These are phyloP conservation scores for Passer domesticus DNA, from an alignment of 2,113 vertebrate species.

Conservation along the genomic window DNA sequence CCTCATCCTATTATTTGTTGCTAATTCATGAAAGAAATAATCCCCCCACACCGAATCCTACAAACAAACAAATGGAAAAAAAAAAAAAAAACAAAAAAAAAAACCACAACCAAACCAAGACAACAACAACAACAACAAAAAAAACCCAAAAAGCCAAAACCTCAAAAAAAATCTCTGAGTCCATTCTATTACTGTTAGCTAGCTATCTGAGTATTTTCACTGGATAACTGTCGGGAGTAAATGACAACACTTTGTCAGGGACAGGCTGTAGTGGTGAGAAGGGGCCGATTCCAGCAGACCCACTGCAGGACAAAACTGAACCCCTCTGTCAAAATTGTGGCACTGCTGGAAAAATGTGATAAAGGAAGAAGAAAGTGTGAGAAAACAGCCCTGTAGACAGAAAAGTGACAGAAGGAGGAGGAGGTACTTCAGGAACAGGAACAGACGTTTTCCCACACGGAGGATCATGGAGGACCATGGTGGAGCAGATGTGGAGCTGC, in stretches of 20 bases:
- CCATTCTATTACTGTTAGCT: not conserved
- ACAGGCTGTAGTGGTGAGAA: rapidly evolving
- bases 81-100: not conserved
- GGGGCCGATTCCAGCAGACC: rapidly evolving
- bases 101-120: not conserved
- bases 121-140: not conserved
- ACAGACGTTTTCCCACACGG: not conserved
- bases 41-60: rapidly evolving
- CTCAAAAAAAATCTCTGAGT: rapidly evolving
- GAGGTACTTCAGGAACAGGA: not conserved
- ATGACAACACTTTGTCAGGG: not conserved
- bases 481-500: not conserved
- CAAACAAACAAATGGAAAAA: not conserved
- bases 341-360: not conserved
- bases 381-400: not conserved
- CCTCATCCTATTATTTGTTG: not conserved
- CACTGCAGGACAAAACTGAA: not conserved
- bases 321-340: not conserved
- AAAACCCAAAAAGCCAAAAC: not conserved
- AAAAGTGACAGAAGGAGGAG: not conserved
- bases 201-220: not conserved
- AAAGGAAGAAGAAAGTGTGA: not conserved
- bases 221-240: not conserved
- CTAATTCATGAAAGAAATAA: not conserved
- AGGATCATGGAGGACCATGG: not conserved